These are phyloP conservation scores for Aplysia californica DNA, from an alignment of 1,140 invertebrate species.

Conservation along the genomic window DNA sequence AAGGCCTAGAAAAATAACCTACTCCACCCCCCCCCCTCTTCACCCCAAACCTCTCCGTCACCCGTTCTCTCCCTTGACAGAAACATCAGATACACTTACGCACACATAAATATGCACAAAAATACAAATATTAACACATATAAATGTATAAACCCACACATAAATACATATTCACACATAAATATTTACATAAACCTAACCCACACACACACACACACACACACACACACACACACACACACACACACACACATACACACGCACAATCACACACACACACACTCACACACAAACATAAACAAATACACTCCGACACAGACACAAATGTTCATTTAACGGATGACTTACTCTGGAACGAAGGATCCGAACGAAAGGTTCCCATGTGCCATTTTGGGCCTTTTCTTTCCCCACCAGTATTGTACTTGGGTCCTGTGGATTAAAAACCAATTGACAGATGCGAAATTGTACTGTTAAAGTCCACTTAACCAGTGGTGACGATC, in stretches of 20 bases:
- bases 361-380: no score
- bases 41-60: background rate
- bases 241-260: constrained; percentile 10
- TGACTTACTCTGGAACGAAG: no score
- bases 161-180: background rate
- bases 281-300: no score
- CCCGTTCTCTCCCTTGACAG: background rate
- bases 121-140: background rate
- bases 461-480: background rate
- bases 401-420: background rate
- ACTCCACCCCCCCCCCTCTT: background rate
- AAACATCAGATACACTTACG: background rate
- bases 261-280: no score
- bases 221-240: background rate
- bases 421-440: background rate
- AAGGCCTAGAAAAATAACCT: background rate
- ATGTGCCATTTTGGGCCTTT: background rate
- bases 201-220: no score
- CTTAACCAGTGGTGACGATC: background rate
- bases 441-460: background rate
- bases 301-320: background rate
- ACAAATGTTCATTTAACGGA: background rate
- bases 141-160: background rate
- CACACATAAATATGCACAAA: background rate
- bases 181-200: background rate